Evolutionary conservation across 2,113 vertebrate species (phyloP).

Genomic region (Morphnarchus princeps): DNA sequence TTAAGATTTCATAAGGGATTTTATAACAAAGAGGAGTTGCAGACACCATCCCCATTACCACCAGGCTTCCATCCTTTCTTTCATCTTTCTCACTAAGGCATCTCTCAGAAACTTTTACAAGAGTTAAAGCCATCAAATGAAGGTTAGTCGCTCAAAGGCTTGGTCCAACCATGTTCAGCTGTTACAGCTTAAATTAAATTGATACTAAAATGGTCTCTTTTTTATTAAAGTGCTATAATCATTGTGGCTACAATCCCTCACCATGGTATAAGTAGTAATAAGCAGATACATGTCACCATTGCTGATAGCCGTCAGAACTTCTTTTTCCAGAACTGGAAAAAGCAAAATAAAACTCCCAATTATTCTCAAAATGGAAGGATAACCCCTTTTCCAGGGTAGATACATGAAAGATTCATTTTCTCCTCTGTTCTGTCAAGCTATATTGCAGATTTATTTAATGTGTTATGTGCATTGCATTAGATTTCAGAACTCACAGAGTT

Average conservation of each 20-base stretch:
- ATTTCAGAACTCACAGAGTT: not conserved
- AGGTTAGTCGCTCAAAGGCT: conserved; percentile 29
- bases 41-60: conserved; percentile 49
- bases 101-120: conserved; percentile 34
- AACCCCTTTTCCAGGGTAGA: not conserved
- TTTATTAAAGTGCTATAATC: conserved; percentile 47
- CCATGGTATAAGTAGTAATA: not conserved
- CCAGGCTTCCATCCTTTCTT: conserved; percentile 27
- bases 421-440: not conserved
- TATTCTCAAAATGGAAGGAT: conserved; percentile 19
- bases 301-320: not conserved
- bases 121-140: conserved; percentile 39
- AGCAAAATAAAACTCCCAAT: conserved; percentile 38
- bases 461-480: not conserved
- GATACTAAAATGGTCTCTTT: conserved; percentile 29
- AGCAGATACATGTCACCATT: not conserved
- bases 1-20: conserved; percentile 59
- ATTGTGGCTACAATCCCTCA: not conserved
- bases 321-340: not conserved
- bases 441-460: conserved; percentile 5
- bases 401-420: not conserved
- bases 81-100: conserved; percentile 20
- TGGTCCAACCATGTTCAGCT: conserved; percentile 10
- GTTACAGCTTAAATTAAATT: conserved; percentile 36
- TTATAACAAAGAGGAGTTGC: conserved; percentile 53